Conservation (phyloP, 1,140 invertebrate genomes). For the Pogonognathellus flavescens region DNA sequence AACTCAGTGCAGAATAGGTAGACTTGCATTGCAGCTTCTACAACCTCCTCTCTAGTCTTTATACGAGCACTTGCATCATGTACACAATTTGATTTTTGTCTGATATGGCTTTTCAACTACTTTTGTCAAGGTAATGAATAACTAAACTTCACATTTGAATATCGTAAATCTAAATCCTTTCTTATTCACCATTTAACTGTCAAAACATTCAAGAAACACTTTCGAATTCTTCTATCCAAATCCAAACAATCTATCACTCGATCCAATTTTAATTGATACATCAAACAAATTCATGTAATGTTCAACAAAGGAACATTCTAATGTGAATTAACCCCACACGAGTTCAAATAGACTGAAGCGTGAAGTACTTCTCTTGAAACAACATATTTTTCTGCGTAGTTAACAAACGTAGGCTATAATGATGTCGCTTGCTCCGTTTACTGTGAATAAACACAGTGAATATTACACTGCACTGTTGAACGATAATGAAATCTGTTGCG, state of each 20-base stretch:
- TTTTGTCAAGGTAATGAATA: conserved; percentile 31
- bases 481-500: conserved; percentile 1
- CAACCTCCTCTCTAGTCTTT: not conserved
- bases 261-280: not conserved
- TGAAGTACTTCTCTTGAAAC: too few relatives aligned
- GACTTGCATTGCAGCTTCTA: conserved; percentile 20
- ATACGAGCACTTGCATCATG: not conserved
- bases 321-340: too few relatives aligned
- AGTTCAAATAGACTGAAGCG: too few relatives aligned
- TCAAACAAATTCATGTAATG: not conserved
- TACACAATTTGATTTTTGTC: not conserved
- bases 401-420: not conserved
- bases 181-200: not conserved
- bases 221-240: not conserved
- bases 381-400: not conserved
- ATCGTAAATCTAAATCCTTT: conserved; percentile 22
- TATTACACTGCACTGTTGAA: not conserved
- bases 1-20: conserved; percentile 25
- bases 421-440: not conserved
- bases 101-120: conserved; percentile 19
- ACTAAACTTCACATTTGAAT: conserved; percentile 17
- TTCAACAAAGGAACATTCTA: not conserved
- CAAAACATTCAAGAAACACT: not conserved
- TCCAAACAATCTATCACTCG: not conserved
- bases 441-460: not conserved